A percentile compares a stretch with the other conserved stretches of the same genome.
phyloP scores from a whole-genome alignment of 2,113 vertebrate genomes.

The Elaphurus davidianus region DNA sequence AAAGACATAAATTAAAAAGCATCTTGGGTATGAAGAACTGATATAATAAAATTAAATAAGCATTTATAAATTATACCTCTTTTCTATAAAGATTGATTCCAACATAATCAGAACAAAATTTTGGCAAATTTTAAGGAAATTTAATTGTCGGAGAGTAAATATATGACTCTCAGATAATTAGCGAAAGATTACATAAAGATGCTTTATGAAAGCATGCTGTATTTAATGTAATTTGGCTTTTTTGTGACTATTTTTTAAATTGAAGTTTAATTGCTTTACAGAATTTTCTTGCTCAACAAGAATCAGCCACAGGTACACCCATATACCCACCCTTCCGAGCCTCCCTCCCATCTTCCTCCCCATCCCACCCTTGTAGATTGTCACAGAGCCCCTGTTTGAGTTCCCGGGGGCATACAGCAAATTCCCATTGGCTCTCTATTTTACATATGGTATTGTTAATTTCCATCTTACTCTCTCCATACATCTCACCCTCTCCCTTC shows the following conservation, averaged over 20 bases:
- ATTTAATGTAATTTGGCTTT: not conserved
- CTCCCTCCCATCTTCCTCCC: not conserved
- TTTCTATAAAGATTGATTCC: slow-evolving; percentile 26
- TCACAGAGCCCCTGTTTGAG: not conserved
- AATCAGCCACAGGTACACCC: not conserved
- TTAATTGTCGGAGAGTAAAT: slow-evolving; percentile 8
- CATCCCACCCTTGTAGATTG: not conserved
- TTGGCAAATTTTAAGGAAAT: not conserved
- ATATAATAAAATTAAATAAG: slow-evolving; percentile 51
- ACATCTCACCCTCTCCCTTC: not conserved
- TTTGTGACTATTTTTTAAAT: not conserved
- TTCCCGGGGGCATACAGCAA: not conserved
- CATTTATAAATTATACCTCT: slow-evolving; percentile 36
- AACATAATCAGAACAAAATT: slow-evolving; percentile 50
- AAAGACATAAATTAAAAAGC: slow-evolving; percentile 54
- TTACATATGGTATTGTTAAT: not conserved
- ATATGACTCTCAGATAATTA: slow-evolving; percentile 12
- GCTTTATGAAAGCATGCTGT: not conserved
- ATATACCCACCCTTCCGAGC: not conserved
- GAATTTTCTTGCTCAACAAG: not conserved
- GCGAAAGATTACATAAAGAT: not conserved
- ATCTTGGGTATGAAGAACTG: slow-evolving; percentile 37
- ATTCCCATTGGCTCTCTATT: not conserved
- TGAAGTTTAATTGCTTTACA: not conserved
- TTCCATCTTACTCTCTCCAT: not conserved